Conservation (phyloP, 1,140 invertebrate species). For the Holotrichia oblita region DNA sequence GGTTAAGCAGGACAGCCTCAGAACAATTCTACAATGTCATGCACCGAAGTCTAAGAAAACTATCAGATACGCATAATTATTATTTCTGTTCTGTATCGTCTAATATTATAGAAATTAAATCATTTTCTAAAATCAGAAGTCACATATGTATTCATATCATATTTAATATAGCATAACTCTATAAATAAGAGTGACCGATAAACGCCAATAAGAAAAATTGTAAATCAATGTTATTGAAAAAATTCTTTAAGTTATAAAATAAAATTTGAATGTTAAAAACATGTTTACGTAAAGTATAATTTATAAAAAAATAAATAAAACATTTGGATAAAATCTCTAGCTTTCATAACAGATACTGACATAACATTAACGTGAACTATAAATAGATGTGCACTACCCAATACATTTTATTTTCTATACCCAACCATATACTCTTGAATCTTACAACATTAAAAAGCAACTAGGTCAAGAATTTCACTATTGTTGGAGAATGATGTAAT, state of each 20-base stretch:
- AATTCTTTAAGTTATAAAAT: too few relatives aligned
- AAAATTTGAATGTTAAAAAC: neutral
- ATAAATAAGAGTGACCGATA: too few relatives aligned
- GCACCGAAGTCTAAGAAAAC: neutral
- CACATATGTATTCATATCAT: too few relatives aligned
- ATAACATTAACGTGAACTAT: neutral
- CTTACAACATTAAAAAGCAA: neutral
- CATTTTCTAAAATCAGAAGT: too few relatives aligned
- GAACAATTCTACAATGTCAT: neutral
- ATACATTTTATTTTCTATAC: neutral
- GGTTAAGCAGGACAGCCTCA: too few relatives aligned
- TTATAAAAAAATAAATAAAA: neutral
- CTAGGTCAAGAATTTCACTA: conserved; percentile 26
- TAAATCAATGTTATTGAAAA: too few relatives aligned
- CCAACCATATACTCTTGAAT: conserved; percentile 4
- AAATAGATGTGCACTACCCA: conserved; percentile 1
- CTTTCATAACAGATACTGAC: too few relatives aligned
- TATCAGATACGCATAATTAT: neutral
- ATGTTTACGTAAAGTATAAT: neutral
- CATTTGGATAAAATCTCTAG: neutral
- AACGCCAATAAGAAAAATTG: too few relatives aligned
- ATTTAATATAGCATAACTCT: too few relatives aligned
- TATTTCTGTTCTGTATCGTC: too few relatives aligned
- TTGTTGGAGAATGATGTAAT: conserved; percentile 28
- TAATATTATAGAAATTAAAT: too few relatives aligned